phyloP scores from a whole-genome alignment of 2,888 invertebrate species.

The Epirrita christyi region DNA sequence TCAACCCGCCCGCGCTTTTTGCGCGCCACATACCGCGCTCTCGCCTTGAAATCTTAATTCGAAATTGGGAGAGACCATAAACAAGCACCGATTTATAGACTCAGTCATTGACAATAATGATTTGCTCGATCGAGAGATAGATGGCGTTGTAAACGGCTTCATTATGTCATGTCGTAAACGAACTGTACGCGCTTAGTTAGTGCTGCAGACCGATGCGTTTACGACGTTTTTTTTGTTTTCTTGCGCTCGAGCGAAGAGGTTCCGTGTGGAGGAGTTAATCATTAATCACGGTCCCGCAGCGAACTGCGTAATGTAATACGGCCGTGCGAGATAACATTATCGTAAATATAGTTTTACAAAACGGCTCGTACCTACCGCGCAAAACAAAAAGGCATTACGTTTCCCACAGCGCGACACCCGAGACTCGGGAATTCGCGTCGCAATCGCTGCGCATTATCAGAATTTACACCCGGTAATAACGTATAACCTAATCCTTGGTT shows the following conservation, averaged over 20 bases:
- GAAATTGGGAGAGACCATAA: slow-evolving; percentile 52
- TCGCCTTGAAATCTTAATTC: slow-evolving; percentile 81
- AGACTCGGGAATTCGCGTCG: slow-evolving; percentile 67
- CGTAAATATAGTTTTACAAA: slow-evolving; percentile 81
- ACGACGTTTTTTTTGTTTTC: slow-evolving; percentile 54
- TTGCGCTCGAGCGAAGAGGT: slow-evolving; percentile 47
- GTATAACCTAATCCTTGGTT: slow-evolving; percentile 43
- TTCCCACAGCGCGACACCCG: slow-evolving; percentile 71
- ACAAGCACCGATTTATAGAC: slow-evolving; percentile 69
- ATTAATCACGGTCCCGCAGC: slow-evolving; percentile 67
- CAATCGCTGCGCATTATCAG: slow-evolving; percentile 76
- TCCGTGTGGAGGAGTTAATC: slow-evolving; percentile 61
- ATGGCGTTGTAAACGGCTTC: slow-evolving; percentile 64
- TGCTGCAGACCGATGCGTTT: slow-evolving; percentile 42
- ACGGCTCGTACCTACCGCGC: slow-evolving; percentile 70
- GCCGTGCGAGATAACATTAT: slow-evolving; percentile 72
- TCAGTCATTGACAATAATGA: slow-evolving; percentile 62
- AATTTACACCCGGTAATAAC: slow-evolving; percentile 61
- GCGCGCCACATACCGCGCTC: slow-evolving; percentile 64
- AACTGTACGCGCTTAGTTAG: slow-evolving; percentile 41
- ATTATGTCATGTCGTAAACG: slow-evolving; percentile 56
- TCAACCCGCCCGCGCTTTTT: slow-evolving; percentile 73
- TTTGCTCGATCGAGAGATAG: slow-evolving; percentile 57
- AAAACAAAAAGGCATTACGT: slow-evolving; percentile 59
- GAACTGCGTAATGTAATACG: slow-evolving; percentile 73